Evolutionary conservation across 2,113 vertebrate genomes (phyloP), one percentile per base, ranked within the genome.

Genomic region (Phocoena phocoena): DNA sequence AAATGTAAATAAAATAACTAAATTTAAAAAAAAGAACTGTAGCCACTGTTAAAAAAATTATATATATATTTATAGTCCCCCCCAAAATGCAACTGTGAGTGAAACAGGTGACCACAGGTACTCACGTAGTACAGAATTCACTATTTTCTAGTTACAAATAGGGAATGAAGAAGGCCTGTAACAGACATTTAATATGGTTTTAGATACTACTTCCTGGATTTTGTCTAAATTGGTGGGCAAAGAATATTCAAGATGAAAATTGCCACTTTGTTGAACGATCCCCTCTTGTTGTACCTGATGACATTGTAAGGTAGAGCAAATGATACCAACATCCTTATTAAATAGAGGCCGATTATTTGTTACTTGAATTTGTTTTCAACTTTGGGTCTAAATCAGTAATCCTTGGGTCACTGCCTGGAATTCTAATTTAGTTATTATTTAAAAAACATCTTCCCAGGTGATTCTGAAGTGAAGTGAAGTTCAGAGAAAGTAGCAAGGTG

Each of bases 101-200:
- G 6, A 44, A 85, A 97, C 53, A 65, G 14, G 5, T 74, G 90
- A n/a, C 6, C 90, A 58, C 82, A 71, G n/a, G 18, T 58, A 62
- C 8, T 77, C 31, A 41, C 38, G n/a, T 60, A 89, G 41, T 26
- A 0, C 55, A 38, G 38, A 90, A 60, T 55, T 95, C 85, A 41
- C 93, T 71, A 71, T 73, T 93, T 60, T 81, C 44, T 13, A 36
- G 20, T 25, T 67, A 92, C 65, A 94, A 70, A 36, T 4, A 77
- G 33, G 13, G 26, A 90, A 91, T 95, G 63, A 71, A 97, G 67
- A 74, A 97, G 82, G 73, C 44, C 31, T 93, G 93, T 65, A 88
- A 76, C 79, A 85, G 47, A 47, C 4, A 88, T 44, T 71, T 68
- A 17, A 44, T 58, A 63, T 58, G 10, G 44, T 41, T 91, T 83